Base-by-base conservation (phyloP, 2,113 vertebrate species). In the Oryctolagus cuniculus region DNA sequence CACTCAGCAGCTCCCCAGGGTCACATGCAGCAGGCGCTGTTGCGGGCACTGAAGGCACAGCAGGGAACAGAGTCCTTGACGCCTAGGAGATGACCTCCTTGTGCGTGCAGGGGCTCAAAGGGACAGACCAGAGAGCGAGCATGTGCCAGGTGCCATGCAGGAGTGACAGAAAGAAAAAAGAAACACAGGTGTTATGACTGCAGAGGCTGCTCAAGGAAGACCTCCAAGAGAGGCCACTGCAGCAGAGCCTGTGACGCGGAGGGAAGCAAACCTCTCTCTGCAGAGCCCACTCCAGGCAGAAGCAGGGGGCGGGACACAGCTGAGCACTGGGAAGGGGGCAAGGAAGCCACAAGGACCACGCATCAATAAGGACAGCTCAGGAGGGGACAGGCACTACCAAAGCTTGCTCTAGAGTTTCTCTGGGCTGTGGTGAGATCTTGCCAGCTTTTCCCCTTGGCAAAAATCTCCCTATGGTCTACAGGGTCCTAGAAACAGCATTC, bases 71-170 rank as follows among this genome's bases (percentile, higher is more conserved):
- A 91, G 49, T 61, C 44, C 61, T 29, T 49, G 58, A 66, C 70
- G 64, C 36, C 63, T 4, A 27, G 31, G 49, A 80, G 24, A 77
- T 51, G 63, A 67, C 51, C 2, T 92, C 36, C 11, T 21, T 15
- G 29, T 29, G 25, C 6, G 6, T 2, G 29, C 9, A 0, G 0
- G 2, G 17, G 29, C 0, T 2, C 2, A 4, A 7, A 6, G 25
- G 27, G 3, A 6, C 16, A 36, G 5, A 58, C 4, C 16, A 16
- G 49, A 58, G 8, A 63, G 36, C 21, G 34, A 19, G 6, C 38
- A 27, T 5, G 5, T 44, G 63, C 31, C 72, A 74, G 16, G 66
- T 36, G 38, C 12, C 38, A 22, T 22, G 8, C 0, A 25, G 49
- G 27, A 12, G 38, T 31, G 58, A 49, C 31, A 15, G 67, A 66